Evolutionary conservation across 2,113 vertebrate genomes (phyloP).

Genomic region (Ursus arctos): DNA sequence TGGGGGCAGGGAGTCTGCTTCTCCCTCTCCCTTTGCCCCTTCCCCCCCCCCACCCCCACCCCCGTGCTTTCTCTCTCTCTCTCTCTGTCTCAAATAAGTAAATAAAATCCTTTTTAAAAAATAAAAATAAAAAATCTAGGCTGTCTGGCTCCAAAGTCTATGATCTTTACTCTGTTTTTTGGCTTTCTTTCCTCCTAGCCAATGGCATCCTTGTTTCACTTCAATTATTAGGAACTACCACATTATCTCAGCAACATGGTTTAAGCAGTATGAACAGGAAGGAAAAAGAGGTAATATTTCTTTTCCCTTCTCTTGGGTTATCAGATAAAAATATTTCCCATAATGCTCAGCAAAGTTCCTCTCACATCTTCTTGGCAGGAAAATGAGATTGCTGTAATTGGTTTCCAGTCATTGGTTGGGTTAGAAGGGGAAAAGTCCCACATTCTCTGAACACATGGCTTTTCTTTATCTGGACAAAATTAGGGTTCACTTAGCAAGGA

Average conservation of each 20-base stretch:
- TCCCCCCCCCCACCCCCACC: too few relatives aligned
- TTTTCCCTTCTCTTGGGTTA: background rate
- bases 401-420: background rate
- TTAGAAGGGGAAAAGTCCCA: background rate
- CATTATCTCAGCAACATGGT: background rate
- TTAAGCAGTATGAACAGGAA: background rate
- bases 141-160: background rate
- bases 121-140: background rate
- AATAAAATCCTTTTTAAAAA: background rate
- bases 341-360: background rate
- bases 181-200: background rate
- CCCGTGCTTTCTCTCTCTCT: background rate
- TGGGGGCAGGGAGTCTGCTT: background rate
- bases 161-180: background rate
- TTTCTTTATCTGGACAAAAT: slow-evolving; percentile 38
- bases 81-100: background rate
- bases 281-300: background rate
- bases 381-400: background rate
- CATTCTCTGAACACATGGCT: background rate
- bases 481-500: background rate
- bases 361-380: background rate
- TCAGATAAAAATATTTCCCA: background rate
- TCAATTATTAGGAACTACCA: background rate
- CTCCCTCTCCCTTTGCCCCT: background rate
- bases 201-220: background rate